These are phyloP conservation scores for Tubulanus polymorphus DNA, from an alignment of 2,888 invertebrate genomes.

Conservation along the genomic window DNA sequence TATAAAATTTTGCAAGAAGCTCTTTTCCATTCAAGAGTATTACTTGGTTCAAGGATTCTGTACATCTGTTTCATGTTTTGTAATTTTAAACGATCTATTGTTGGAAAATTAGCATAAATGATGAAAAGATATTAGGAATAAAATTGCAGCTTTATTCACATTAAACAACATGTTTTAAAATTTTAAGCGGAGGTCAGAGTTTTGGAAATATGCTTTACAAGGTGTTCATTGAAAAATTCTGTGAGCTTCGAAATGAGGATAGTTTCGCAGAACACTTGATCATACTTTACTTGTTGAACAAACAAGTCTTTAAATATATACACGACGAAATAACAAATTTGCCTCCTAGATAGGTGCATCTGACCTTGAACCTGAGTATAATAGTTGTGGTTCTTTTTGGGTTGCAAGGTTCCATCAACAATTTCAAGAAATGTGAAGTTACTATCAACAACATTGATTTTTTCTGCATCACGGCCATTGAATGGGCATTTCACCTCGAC, in stretches of 20 bases:
- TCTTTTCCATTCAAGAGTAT: neutral
- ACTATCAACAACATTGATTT: neutral
- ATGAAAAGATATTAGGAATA: no score
- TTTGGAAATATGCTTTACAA: neutral
- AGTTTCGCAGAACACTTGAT: neutral
- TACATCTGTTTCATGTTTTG: slow-evolving; percentile 13
- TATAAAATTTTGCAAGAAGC: slow-evolving; percentile 4
- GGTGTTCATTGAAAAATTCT: neutral
- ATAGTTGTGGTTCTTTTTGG: slow-evolving; percentile 14
- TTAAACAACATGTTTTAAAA: no score
- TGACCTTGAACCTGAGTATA: slow-evolving; percentile 22
- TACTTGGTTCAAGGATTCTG: slow-evolving; percentile 9
- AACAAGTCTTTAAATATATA: slow-evolving; percentile 17
- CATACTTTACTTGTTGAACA: neutral
- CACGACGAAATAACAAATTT: slow-evolving; percentile 14
- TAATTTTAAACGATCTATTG: slow-evolving; percentile 20
- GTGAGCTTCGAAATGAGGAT: neutral
- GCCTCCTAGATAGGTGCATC: slow-evolving; percentile 10
- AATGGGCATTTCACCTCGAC: slow-evolving; percentile 3
- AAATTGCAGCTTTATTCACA: no score
- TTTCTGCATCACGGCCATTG: neutral
- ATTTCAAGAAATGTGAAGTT: neutral
- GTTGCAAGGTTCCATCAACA: slow-evolving; percentile 6
- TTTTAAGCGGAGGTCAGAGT: no score
- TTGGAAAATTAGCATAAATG: slow-evolving; percentile 7